phyloP scores from a whole-genome alignment of 1,140 invertebrate species.

The Calycopis cecrops region DNA sequence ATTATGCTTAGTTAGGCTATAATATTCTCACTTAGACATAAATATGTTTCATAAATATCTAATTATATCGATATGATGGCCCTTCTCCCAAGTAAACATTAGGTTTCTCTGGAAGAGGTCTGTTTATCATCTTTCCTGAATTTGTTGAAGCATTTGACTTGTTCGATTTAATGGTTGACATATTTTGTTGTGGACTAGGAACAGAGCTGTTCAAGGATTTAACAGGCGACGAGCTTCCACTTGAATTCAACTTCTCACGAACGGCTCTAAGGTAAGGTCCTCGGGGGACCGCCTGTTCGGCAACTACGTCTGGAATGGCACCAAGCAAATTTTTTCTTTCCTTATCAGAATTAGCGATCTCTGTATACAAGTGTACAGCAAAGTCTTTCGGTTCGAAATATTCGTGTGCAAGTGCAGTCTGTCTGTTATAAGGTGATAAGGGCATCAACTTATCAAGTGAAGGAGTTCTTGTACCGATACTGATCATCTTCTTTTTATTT shows the following conservation, averaged over 20 bases:
- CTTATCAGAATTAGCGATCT: constrained; percentile 75
- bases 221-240: constrained; percentile 21
- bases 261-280: constrained; percentile 64
- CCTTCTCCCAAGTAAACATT: constrained; percentile 57
- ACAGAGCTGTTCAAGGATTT: constrained; percentile 27
- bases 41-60: constrained; percentile 22
- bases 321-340: constrained; percentile 52
- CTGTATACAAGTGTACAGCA: constrained; percentile 82
- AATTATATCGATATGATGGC: constrained; percentile 46
- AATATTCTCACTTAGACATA: constrained; percentile 18
- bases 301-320: constrained; percentile 57
- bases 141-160: constrained; percentile 66
- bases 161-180: constrained; percentile 45
- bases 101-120: constrained; percentile 81
- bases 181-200: constrained; percentile 26
- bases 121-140: constrained; percentile 78
- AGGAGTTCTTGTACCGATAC: constrained; percentile 77
- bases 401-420: constrained; percentile 78
- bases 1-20: constrained; percentile 1
- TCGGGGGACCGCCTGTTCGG: constrained; percentile 51
- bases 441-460: constrained; percentile 78
- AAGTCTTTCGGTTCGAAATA: constrained; percentile 84
- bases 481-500: constrained; percentile 71
- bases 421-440: constrained; percentile 66
- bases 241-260: constrained; percentile 45